phyloP scores from a whole-genome alignment of 2,797 vertebrate species.

The Pangasius larnaudii region DNA sequence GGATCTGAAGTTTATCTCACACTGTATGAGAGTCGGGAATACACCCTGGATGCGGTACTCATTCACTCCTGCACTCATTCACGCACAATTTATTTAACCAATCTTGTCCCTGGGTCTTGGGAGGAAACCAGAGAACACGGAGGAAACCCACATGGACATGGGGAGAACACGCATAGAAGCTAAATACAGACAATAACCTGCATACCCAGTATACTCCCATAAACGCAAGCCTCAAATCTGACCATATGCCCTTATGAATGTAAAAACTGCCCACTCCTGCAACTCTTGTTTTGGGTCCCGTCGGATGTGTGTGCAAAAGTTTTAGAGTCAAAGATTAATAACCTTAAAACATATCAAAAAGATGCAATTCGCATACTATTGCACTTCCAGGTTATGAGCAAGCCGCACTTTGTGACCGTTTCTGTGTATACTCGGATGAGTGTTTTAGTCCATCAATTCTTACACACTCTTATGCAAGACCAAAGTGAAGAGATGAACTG shows the following conservation, averaged over 20 bases:
- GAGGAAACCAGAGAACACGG: background rate
- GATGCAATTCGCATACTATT: background rate
- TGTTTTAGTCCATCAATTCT: background rate
- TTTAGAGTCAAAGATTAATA: background rate
- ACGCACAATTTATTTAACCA: background rate
- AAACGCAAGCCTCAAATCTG: background rate
- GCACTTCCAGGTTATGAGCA: too few relatives aligned
- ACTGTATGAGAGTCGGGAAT: background rate
- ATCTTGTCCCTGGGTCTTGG: background rate
- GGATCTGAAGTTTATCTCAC: background rate
- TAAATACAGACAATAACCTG: background rate
- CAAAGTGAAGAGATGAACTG: constrained; percentile 3
- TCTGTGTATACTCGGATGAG: background rate
- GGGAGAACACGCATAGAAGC: background rate
- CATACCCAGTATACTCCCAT: background rate
- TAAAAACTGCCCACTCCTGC: background rate
- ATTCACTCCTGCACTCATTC: background rate
- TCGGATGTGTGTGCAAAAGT: background rate
- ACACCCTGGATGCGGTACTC: background rate
- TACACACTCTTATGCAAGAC: background rate
- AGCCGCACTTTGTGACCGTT: background rate
- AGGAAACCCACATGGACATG: background rate
- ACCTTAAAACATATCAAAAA: background rate
- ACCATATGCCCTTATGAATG: background rate
- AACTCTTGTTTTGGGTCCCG: background rate